Percentiles rank a stretch among this genome's conserved stretches.
These are phyloP conservation scores for Amazona guildingii DNA, from an alignment of 2,113 vertebrate species.

Conservation along the genomic window DNA sequence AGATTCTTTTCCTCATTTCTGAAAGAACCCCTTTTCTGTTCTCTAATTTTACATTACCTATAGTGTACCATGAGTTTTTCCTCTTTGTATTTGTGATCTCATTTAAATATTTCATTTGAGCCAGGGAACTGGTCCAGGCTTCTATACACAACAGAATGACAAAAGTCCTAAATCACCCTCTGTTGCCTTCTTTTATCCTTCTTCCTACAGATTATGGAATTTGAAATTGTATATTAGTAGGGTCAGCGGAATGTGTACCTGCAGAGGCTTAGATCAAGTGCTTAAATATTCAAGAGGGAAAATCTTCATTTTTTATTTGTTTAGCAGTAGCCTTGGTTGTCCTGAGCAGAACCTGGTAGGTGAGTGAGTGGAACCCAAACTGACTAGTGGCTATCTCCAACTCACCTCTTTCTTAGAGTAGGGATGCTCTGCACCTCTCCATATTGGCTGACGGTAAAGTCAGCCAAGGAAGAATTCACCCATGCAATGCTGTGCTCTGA, in stretches of 20 bases:
- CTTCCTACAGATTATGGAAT: not conserved
- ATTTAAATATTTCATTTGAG: not conserved
- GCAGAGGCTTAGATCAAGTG: not conserved
- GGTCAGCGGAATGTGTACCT: not conserved
- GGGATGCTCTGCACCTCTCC: not conserved
- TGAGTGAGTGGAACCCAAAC: not conserved
- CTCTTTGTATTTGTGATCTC: not conserved
- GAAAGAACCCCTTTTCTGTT: not conserved
- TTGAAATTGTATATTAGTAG: not conserved
- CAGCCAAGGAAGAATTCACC: not conserved
- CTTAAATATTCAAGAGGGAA: not conserved
- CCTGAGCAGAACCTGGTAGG: not conserved
- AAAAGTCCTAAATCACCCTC: not conserved
- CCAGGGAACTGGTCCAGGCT: not conserved
- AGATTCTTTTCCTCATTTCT: not conserved
- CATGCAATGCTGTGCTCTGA: not conserved
- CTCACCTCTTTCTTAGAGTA: not conserved
- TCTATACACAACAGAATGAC: not conserved
- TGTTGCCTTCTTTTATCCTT: not conserved
- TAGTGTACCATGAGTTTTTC: not conserved
- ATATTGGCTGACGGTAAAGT: not conserved
- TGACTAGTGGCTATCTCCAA: not conserved
- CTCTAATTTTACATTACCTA: not conserved
- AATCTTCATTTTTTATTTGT: not conserved
- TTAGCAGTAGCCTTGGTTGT: not conserved